Conservation (phyloP, 2,797 vertebrate genomes). For the Allobates femoralis region DNA sequence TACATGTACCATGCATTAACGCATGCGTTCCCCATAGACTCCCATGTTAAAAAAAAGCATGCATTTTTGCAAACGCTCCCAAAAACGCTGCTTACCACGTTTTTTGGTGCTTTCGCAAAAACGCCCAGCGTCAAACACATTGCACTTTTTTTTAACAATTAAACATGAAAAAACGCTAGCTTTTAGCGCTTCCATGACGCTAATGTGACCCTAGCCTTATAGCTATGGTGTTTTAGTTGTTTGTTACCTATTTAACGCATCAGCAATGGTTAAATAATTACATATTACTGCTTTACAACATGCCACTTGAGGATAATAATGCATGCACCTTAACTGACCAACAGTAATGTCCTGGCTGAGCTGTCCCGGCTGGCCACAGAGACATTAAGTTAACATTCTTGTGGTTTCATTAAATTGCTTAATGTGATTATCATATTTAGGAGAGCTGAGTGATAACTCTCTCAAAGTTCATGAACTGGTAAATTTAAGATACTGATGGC, state of each 20-base stretch:
- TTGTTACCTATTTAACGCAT: not conserved
- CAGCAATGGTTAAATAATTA: not conserved
- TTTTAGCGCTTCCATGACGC: too few species aligned
- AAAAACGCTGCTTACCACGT: too few species aligned
- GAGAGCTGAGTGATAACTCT: slow-evolving; percentile 17
- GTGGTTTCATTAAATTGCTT: slow-evolving; percentile 42
- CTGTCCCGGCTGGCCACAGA: not conserved
- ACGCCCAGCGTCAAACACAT: too few species aligned
- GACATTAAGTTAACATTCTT: slow-evolving; percentile 28
- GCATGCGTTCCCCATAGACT: too few species aligned
- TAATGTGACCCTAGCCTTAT: too few species aligned
- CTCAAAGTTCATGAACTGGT: slow-evolving; percentile 39
- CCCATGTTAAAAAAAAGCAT: too few species aligned
- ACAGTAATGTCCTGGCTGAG: slow-evolving; percentile 16
- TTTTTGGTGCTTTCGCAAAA: too few species aligned
- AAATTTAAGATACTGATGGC: slow-evolving; percentile 4
- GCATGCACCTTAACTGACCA: not conserved
- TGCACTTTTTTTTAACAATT: too few species aligned
- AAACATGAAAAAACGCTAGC: too few species aligned
- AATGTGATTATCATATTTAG: slow-evolving; percentile 36
- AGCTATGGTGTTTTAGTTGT: not conserved
- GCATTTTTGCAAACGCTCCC: too few species aligned
- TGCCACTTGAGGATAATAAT: not conserved
- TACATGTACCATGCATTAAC: too few species aligned
- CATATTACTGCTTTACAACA: not conserved